Conservation (phyloP, 2,113 vertebrate species). For the Pseudolaguvia tuberculata region DNA sequence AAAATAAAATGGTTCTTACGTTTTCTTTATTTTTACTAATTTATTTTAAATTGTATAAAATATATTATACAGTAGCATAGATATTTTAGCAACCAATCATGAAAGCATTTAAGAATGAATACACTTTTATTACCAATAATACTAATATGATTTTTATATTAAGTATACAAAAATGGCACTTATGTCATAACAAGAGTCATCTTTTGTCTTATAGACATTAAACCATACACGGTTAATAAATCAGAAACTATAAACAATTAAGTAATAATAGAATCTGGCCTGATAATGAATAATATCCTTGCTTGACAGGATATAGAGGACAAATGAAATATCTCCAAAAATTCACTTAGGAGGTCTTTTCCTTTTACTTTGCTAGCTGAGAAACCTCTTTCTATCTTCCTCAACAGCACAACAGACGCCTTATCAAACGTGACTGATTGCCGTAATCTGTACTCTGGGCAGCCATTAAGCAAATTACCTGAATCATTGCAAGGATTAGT, state of each 20-base stretch:
- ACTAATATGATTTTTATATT: background rate
- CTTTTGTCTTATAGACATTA: background rate
- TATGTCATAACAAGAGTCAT: background rate
- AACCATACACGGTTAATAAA: background rate
- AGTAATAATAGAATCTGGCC: background rate
- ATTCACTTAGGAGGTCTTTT: slow-evolving; percentile 31
- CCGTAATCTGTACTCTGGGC: slow-evolving; percentile 97
- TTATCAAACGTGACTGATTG: slow-evolving; percentile 99
- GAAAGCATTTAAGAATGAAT: background rate
- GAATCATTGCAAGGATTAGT: slow-evolving; percentile 99
- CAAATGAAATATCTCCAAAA: slow-evolving; percentile 9
- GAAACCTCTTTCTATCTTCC: slow-evolving; percentile 49
- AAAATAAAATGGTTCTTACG: too few relatives aligned
- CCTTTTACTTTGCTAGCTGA: slow-evolving; percentile 69
- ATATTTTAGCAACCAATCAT: too few relatives aligned
- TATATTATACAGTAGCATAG: too few relatives aligned
- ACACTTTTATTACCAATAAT: background rate
- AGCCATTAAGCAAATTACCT: slow-evolving; percentile 99
- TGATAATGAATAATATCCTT: slow-evolving; percentile 5
- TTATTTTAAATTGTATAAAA: too few relatives aligned
- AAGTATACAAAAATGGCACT: background rate
- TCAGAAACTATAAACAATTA: background rate
- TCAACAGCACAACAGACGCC: slow-evolving; percentile 80
- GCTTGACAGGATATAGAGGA: slow-evolving; percentile 10
- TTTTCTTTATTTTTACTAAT: too few relatives aligned